Conservation (phyloP, 2,888 invertebrate species). For the Chrysomela aeneicollis region DNA sequence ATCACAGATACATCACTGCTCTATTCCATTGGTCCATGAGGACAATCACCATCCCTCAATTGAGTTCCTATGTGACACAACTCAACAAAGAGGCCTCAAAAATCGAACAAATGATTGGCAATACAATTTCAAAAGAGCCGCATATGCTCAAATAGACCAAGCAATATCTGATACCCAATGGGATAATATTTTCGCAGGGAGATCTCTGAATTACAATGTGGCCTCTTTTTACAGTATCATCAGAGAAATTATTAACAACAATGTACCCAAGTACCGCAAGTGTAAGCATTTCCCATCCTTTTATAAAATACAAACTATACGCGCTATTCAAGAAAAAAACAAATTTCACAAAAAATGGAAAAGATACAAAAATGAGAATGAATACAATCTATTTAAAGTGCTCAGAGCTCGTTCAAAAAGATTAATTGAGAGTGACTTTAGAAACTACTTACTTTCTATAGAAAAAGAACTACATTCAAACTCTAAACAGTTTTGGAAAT, state of each 20-base stretch:
- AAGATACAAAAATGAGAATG: constrained; percentile 16
- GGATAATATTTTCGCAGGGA: no score
- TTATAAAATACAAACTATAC: no score
- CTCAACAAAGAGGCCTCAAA: not conserved
- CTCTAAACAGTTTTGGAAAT: no score
- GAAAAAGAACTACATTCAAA: no score
- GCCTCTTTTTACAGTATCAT: constrained; percentile 3
- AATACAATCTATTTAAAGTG: not conserved
- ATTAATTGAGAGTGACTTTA: no score
- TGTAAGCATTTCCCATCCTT: no score
- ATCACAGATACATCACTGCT: constrained; percentile 3
- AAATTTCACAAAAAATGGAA: constrained; percentile 4
- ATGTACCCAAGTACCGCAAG: no score
- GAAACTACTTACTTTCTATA: no score
- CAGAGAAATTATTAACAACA: constrained; percentile 1
- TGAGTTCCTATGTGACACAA: constrained; percentile 1
- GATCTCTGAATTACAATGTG: not conserved
- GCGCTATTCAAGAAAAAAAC: no score
- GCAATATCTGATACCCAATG: constrained; percentile 7
- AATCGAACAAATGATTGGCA: constrained; percentile 5
- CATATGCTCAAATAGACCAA: not conserved
- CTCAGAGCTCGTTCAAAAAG: no score
- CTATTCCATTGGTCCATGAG: constrained; percentile 10
- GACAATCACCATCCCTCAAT: constrained; percentile 10
- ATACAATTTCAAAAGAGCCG: constrained; percentile 6